These are phyloP conservation scores for Rallus crepitans DNA, from an alignment of 2,797 vertebrate genomes.

Conservation along the genomic window DNA sequence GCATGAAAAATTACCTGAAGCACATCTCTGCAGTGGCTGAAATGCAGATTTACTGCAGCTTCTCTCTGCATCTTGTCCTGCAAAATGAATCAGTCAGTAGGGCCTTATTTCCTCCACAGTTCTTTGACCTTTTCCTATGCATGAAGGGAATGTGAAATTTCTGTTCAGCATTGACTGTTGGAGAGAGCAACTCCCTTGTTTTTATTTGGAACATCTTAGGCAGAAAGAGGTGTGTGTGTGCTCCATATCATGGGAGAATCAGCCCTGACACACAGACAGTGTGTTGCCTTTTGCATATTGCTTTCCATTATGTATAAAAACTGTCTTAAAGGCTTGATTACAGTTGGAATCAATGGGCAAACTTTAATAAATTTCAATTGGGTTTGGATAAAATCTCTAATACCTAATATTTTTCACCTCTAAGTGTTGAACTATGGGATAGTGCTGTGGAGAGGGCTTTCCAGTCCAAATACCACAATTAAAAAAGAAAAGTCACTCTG, in stretches of 20 bases:
- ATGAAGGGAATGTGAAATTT: not conserved
- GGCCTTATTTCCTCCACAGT: not conserved
- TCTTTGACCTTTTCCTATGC: not conserved
- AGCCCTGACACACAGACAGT: not conserved
- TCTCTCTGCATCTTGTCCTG: not conserved
- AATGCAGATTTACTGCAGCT: conserved; percentile 26
- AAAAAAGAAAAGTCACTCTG: not conserved
- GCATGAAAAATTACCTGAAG: not conserved
- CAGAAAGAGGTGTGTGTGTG: not conserved
- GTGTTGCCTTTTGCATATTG: not conserved
- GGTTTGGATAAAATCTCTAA: not conserved
- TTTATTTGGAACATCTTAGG: not conserved
- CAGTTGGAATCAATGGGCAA: not conserved
- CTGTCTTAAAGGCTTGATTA: not conserved
- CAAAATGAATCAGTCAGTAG: not conserved
- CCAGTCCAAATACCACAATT: not conserved
- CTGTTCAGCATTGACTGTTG: not conserved
- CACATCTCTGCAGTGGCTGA: not conserved
- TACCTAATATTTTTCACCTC: not conserved
- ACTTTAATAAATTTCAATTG: not conserved
- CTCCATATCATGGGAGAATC: not conserved
- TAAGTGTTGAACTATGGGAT: not conserved
- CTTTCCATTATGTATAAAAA: not conserved
- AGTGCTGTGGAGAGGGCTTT: not conserved
- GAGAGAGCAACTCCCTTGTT: not conserved